Evolutionary conservation across 1,140 invertebrate genomes (phyloP).

Genomic region (Aphaenogaster floridana): DNA sequence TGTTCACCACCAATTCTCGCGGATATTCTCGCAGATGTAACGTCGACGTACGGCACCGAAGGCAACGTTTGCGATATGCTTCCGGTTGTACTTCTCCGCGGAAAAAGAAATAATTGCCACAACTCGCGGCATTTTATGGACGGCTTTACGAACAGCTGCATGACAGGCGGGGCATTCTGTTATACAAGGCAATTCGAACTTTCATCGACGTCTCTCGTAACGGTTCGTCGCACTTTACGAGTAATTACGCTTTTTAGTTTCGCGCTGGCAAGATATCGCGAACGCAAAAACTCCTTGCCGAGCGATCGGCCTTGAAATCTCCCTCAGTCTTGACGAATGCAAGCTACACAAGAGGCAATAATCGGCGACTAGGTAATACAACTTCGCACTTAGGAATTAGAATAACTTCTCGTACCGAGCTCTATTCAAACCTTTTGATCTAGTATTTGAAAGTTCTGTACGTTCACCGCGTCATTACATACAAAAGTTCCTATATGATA

Average conservation of each 20-base stretch:
- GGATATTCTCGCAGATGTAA: neutral
- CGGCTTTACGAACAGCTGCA: slow-evolving; percentile 44
- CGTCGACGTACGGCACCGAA: slow-evolving; percentile 25
- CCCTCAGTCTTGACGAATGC: neutral
- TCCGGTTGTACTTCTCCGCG: slow-evolving; percentile 7
- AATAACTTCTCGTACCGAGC: slow-evolving; percentile 1
- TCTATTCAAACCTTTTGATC: slow-evolving; percentile 64
- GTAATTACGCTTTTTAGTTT: slow-evolving; percentile 43
- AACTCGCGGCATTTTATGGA: slow-evolving; percentile 58
- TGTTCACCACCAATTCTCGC: slow-evolving; percentile 9
- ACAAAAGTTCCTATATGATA: neutral
- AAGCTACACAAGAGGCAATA: slow-evolving; percentile 4
- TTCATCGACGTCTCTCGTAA: slow-evolving; percentile 44
- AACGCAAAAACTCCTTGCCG: neutral
- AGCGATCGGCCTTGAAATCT: slow-evolving; percentile 3
- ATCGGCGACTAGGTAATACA: slow-evolving; percentile 58
- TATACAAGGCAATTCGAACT: slow-evolving; percentile 61
- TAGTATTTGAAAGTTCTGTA: neutral
- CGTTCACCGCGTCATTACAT: neutral
- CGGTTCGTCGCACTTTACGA: slow-evolving; percentile 39
- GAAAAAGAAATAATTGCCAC: slow-evolving; percentile 47
- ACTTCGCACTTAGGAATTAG: slow-evolving; percentile 61
- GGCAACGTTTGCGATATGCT: slow-evolving; percentile 27
- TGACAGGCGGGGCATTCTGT: slow-evolving; percentile 33
- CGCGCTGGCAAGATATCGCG: neutral